A percentile compares a stretch with the other conserved stretches of the same genome.
phyloP scores from a whole-genome alignment of 2,888 invertebrate genomes.

The Lithophane leautieri region DNA sequence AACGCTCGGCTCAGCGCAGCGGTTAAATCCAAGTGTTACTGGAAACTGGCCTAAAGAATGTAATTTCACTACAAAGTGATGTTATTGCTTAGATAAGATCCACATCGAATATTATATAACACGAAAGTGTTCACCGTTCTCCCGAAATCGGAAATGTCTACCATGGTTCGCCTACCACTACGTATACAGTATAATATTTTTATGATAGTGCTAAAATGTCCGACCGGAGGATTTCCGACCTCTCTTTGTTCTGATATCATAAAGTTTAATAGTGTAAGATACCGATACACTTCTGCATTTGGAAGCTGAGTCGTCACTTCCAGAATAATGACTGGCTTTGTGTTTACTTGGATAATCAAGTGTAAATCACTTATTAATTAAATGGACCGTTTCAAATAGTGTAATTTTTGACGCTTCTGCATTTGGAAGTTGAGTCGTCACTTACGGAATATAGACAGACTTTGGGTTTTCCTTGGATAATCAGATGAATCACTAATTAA shows the following conservation, averaged over 20 bases:
- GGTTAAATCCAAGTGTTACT: not conserved
- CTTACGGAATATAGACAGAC: too few species aligned
- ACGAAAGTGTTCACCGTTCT: not conserved
- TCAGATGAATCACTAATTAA: too few species aligned
- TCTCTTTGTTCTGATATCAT: constrained; percentile 61
- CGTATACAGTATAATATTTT: constrained; percentile 65
- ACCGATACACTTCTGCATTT: constrained; percentile 50
- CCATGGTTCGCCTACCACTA: constrained; percentile 40
- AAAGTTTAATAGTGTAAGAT: constrained; percentile 47
- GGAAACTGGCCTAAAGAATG: not conserved
- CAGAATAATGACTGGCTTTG: not conserved
- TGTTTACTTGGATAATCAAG: too few species aligned
- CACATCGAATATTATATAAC: not conserved
- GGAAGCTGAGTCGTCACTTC: constrained; percentile 6
- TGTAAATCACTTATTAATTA: too few species aligned
- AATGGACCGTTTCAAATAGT: too few species aligned
- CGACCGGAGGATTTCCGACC: constrained; percentile 54
- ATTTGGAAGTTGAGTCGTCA: too few species aligned
- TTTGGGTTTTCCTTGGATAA: too few species aligned
- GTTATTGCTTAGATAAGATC: not conserved
- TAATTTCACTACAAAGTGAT: constrained; percentile 4
- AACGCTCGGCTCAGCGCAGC: not conserved
- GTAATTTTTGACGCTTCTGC: too few species aligned
- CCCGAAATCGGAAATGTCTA: constrained; percentile 4
- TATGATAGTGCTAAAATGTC: constrained; percentile 72